Evolutionary conservation across 2,797 vertebrate genomes (phyloP).

Genomic region (Fringilla coelebs): DNA sequence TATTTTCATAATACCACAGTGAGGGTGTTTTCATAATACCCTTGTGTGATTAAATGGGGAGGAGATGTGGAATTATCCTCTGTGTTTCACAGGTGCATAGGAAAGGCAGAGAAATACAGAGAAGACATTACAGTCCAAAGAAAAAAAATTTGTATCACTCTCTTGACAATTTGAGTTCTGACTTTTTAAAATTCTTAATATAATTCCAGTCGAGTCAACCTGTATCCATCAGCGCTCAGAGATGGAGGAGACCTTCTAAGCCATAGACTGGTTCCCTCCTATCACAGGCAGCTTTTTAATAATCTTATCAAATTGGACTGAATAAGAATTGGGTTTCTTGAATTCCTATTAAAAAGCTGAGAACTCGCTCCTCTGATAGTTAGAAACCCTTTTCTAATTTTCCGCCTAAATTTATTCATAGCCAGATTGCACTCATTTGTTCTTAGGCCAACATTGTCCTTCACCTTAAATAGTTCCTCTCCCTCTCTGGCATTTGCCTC

Average conservation of each 20-base stretch:
- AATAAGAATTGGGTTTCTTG: conserved; percentile 25
- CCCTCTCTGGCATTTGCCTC: conserved; percentile 44
- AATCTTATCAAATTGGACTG: conserved; percentile 25
- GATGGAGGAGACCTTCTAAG: neutral
- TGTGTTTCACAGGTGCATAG: neutral
- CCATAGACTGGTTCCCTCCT: neutral
- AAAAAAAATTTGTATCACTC: neutral
- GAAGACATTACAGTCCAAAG: neutral
- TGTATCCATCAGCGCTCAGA: neutral
- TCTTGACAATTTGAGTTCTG: neutral
- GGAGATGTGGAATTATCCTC: neutral
- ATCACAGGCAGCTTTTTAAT: conserved; percentile 28
- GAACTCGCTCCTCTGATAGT: conserved; percentile 27
- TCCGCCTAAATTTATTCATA: conserved; percentile 61
- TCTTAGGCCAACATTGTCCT: conserved; percentile 66
- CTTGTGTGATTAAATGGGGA: neutral
- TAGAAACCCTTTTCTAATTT: conserved; percentile 51
- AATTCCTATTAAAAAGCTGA: conserved; percentile 33
- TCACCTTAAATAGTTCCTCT: conserved; percentile 60
- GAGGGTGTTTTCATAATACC: conserved; percentile 21
- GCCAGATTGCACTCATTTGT: conserved; percentile 50
- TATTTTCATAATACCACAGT: conserved; percentile 33
- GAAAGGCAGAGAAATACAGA: neutral
- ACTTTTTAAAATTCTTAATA: neutral
- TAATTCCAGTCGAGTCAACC: neutral